Conservation (phyloP, 2,113 vertebrate species). For the Hippocampus comes region DNA sequence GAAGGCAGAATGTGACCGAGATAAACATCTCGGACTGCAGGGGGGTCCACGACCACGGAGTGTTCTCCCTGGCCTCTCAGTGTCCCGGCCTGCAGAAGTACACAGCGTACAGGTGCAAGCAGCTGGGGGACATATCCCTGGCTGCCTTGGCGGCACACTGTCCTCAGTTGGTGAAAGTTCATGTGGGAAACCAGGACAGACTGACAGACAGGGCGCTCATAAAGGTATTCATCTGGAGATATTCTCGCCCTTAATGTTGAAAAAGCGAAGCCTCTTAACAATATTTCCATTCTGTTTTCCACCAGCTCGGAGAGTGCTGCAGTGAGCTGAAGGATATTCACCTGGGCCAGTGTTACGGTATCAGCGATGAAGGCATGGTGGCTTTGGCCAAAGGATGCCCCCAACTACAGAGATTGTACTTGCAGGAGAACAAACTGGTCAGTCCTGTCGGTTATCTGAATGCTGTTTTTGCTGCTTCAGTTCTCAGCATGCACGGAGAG, state of each 20-base stretch:
- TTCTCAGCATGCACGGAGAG: not conserved
- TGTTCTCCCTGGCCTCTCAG: conserved; percentile 85
- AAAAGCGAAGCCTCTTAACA: not conserved
- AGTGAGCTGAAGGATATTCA: conserved; percentile 92
- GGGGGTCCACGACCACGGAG: conserved; percentile 88
- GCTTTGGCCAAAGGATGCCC: conserved; percentile 89
- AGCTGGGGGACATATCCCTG: conserved; percentile 90
- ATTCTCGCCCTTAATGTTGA: no score
- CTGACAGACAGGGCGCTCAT: conserved; percentile 89
- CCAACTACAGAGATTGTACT: conserved; percentile 94
- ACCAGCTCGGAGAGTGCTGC: conserved; percentile 88
- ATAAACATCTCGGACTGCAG: conserved; percentile 97
- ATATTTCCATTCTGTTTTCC: conserved; percentile 10
- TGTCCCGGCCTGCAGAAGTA: conserved; percentile 90
- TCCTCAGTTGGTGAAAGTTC: conserved; percentile 90
- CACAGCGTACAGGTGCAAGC: conserved; percentile 94
- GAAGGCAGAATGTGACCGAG: conserved; percentile 94
- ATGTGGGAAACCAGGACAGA: conserved; percentile 97
- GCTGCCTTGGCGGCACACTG: conserved; percentile 86
- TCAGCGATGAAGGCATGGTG: conserved; percentile 93
- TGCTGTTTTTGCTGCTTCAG: no score
- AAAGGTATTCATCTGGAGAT: conserved; percentile 74
- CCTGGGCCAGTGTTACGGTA: conserved; percentile 95
- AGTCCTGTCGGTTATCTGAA: conserved; percentile 49
- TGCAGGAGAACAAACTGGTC: conserved; percentile 99